Conservation (phyloP, 2,113 vertebrate species). For the Antechinus stuartii region DNA sequence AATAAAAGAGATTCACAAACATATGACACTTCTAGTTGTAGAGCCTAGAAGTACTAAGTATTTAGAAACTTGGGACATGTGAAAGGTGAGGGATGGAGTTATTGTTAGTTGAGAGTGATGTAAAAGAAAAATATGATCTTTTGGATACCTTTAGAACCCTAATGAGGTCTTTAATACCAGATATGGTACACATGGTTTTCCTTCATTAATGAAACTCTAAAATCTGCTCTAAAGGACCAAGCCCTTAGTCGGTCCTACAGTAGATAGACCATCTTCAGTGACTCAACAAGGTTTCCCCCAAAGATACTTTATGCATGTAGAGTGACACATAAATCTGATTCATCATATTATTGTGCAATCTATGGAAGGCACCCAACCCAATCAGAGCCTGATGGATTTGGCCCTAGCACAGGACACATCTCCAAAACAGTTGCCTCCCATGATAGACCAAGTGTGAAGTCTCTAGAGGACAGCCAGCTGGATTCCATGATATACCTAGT, state of each 20-base stretch:
- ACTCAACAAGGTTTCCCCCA: not conserved
- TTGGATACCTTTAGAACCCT: not conserved
- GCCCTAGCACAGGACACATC: constrained; percentile 43
- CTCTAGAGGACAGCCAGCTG: constrained; percentile 54
- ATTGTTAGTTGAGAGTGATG: not conserved
- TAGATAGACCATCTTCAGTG: not conserved
- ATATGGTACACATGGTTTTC: not conserved
- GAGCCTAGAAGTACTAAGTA: not conserved
- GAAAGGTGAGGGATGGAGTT: not conserved
- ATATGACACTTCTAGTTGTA: not conserved
- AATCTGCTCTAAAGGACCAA: not conserved
- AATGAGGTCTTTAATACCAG: not conserved
- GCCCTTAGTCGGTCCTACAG: too few relatives aligned
- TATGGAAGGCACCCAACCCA: not conserved
- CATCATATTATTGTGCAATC: not conserved
- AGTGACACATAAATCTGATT: rapidly evolving
- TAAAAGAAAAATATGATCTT: not conserved
- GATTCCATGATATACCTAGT: not conserved
- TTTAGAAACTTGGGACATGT: rapidly evolving
- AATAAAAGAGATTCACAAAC: not conserved
- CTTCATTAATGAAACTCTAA: not conserved
- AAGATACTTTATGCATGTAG: not conserved
- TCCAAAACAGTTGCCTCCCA: constrained; percentile 58
- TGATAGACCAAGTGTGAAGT: constrained; percentile 24
- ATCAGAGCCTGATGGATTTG: constrained; percentile 17